Percentiles rank a stretch among this genome's conserved stretches.
Evolutionary conservation across 2,888 invertebrate genomes (phyloP).

Genomic region (Leucania comma): DNA sequence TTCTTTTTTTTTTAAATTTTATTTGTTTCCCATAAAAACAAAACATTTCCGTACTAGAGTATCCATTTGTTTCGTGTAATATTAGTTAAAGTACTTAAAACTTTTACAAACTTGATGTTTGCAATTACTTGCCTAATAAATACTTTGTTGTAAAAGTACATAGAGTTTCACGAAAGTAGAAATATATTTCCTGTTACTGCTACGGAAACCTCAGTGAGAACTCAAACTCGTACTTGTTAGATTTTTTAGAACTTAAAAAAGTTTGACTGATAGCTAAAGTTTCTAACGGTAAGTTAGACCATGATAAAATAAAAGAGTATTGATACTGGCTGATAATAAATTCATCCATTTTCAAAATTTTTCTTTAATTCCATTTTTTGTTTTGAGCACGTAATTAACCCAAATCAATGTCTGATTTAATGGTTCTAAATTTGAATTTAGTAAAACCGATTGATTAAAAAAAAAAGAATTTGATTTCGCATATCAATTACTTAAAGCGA

Average conservation of each 20-base stretch:
- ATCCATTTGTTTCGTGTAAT: conserved; percentile 21
- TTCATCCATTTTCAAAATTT: background rate
- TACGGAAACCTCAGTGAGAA: conserved; percentile 38
- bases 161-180: conserved; percentile 32
- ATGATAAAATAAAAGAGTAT: conserved; percentile 6
- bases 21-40: background rate
- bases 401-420: background rate
- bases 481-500: no score
- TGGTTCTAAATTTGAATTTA: background rate
- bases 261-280: conserved; percentile 4
- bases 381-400: no score
- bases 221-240: conserved; percentile 32
- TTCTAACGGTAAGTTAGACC: conserved; percentile 15
- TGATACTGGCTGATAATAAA: background rate
- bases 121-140: conserved; percentile 43
- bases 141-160: conserved; percentile 40
- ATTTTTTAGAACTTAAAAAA: conserved; percentile 34
- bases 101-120: conserved; percentile 31
- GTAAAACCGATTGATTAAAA: background rate
- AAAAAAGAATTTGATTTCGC: no score
- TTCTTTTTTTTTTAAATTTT: no score
- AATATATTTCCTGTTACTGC: conserved; percentile 48
- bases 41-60: background rate
- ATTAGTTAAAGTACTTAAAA: no score
- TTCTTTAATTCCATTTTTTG: background rate